Conservation (phyloP, 2,888 invertebrate genomes). For the Neoascia interrupta region DNA sequence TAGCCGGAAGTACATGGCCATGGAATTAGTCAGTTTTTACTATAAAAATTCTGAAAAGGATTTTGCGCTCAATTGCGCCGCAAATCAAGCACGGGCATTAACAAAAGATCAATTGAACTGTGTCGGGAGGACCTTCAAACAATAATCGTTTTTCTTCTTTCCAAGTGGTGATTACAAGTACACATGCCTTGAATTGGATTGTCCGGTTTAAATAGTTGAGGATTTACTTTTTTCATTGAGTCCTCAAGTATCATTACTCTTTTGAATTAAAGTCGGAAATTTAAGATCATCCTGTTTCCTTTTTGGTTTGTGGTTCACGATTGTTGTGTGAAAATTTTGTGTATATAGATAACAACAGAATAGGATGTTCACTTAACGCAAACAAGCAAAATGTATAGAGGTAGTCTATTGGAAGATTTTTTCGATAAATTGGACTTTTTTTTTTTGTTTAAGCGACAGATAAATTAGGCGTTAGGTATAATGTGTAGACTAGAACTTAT, state of each 20-base stretch:
- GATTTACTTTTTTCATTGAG: slow-evolving; percentile 29
- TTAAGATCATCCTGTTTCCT: slow-evolving; percentile 76
- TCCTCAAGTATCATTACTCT: slow-evolving; percentile 63
- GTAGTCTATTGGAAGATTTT: background rate
- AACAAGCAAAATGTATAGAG: background rate
- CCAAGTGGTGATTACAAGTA: slow-evolving; percentile 62
- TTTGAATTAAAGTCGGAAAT: slow-evolving; percentile 77
- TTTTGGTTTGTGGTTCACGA: slow-evolving; percentile 72
- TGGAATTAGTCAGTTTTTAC: slow-evolving; percentile 27
- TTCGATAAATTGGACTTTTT: slow-evolving; percentile 22
- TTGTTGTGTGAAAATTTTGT: slow-evolving; percentile 43
- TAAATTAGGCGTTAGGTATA: too few relatives aligned
- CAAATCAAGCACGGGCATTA: slow-evolving; percentile 55
- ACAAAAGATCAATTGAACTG: slow-evolving; percentile 49
- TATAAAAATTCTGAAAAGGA: slow-evolving; percentile 20
- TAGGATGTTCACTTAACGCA: slow-evolving; percentile 53
- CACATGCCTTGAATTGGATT: slow-evolving; percentile 66
- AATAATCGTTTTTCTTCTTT: slow-evolving; percentile 49
- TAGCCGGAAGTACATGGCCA: slow-evolving; percentile 39
- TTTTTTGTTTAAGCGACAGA: too few relatives aligned
- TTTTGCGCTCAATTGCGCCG: slow-evolving; percentile 60
- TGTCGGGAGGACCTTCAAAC: slow-evolving; percentile 40
- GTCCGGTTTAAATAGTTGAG: slow-evolving; percentile 18
- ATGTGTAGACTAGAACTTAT: too few relatives aligned
- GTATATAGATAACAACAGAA: slow-evolving; percentile 26